Evolutionary conservation across 1,140 invertebrate species (phyloP).

Genomic region (Bombus terrestris): DNA sequence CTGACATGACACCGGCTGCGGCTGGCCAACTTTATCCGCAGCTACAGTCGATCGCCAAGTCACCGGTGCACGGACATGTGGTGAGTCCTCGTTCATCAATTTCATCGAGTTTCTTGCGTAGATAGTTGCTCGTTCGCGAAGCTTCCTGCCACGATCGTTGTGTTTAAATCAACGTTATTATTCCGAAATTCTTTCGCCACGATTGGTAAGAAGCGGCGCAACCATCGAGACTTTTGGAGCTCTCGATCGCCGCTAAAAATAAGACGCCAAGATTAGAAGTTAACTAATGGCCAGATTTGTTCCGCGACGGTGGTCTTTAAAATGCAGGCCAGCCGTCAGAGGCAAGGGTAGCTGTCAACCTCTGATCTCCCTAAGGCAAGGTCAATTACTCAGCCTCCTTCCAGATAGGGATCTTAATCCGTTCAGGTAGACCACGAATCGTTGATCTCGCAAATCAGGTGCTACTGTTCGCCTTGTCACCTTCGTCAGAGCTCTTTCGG

Average conservation of each 20-base stretch:
- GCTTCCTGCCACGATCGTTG: too few species aligned
- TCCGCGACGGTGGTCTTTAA: not conserved
- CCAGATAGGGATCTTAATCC: constrained; percentile 73
- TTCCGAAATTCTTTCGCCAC: too few species aligned
- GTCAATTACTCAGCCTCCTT: constrained; percentile 57
- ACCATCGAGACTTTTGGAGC: too few species aligned
- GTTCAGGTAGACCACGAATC: constrained; percentile 62
- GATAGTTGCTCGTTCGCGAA: too few species aligned
- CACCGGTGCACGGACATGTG: constrained; percentile 81
- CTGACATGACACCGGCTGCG: constrained; percentile 82
- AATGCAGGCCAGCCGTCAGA: not conserved
- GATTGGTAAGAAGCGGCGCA: too few species aligned
- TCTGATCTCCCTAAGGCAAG: constrained; percentile 55
- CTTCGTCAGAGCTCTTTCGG: constrained; percentile 33
- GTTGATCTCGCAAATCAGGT: constrained; percentile 67
- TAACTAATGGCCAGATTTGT: not conserved
- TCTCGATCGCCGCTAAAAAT: too few species aligned
- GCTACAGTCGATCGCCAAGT: constrained; percentile 81
- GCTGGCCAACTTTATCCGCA: constrained; percentile 82
- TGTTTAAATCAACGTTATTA: too few species aligned
- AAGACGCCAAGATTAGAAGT: not conserved
- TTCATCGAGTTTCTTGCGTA: not conserved
- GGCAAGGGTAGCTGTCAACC: constrained; percentile 41
- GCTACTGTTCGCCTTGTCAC: constrained; percentile 70
- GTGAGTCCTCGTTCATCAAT: constrained; percentile 72